phyloP scores from a whole-genome alignment of 1,140 invertebrate genomes.

The Tribolium castaneum region DNA sequence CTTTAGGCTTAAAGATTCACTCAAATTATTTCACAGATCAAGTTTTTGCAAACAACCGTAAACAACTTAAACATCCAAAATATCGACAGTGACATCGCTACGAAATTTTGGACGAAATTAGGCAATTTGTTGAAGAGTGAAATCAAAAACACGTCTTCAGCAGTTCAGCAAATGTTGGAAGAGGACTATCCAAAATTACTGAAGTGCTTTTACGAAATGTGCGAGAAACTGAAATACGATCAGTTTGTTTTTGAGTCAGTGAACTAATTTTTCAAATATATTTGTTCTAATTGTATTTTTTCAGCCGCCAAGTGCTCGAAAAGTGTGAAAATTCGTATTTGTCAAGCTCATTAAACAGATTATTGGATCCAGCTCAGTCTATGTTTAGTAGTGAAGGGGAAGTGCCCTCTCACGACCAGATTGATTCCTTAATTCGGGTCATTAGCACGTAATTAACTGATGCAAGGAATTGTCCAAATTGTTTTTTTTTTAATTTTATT shows the following conservation, averaged over 20 bases:
- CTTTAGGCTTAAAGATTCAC: too few species aligned
- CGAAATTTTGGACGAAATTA: constrained; percentile 67
- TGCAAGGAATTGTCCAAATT: neutral
- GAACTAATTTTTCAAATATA: neutral
- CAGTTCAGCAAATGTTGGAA: constrained; percentile 88
- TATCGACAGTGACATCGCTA: constrained; percentile 66
- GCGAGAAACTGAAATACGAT: constrained; percentile 67
- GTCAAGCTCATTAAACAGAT: constrained; percentile 82
- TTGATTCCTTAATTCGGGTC: constrained; percentile 75
- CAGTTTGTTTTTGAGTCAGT: constrained; percentile 67
- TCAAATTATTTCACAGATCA: constrained; percentile 52
- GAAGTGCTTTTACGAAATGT: constrained; percentile 70
- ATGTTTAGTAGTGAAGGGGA: constrained; percentile 76
- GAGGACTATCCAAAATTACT: constrained; percentile 90
- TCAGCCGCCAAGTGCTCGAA: constrained; percentile 66
- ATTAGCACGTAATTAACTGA: constrained; percentile 69
- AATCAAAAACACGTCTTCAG: constrained; percentile 70
- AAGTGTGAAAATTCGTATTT: constrained; percentile 90
- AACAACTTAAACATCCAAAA: constrained; percentile 67
- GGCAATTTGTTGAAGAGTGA: constrained; percentile 66
- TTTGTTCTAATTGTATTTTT: constrained; percentile 41
- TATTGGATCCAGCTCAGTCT: constrained; percentile 87
- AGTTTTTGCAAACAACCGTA: constrained; percentile 68
- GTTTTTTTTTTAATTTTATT: constrained; percentile 53
- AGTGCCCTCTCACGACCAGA: constrained; percentile 74